Percentiles rank a stretch among this genome's conserved stretches.
These are phyloP conservation scores for Lithophane socia DNA, from an alignment of 2,888 invertebrate genomes.

Conservation along the genomic window DNA sequence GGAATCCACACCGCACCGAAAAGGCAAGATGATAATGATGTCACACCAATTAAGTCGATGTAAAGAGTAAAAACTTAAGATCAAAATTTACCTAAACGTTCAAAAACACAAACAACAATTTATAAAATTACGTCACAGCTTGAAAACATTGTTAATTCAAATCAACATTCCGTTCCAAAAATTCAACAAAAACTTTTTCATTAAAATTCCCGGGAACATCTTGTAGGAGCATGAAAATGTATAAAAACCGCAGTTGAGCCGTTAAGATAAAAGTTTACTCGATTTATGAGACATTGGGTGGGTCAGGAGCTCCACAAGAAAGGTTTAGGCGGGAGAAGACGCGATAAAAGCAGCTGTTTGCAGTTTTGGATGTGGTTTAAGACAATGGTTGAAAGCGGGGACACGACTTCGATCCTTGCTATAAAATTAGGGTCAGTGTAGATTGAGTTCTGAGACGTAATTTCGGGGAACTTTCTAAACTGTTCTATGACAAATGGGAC, in stretches of 20 bases:
- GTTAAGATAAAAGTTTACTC: slow-evolving; percentile 66
- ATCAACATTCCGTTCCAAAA: slow-evolving; percentile 29
- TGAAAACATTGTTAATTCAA: slow-evolving; percentile 19
- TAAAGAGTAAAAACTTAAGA: neutral
- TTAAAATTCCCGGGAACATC: slow-evolving; percentile 56
- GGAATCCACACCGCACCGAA: too few relatives aligned
- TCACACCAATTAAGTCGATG: neutral
- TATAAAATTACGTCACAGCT: slow-evolving; percentile 13
- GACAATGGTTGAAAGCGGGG: slow-evolving; percentile 1
- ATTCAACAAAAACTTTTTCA: slow-evolving; percentile 57
- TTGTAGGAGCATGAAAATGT: slow-evolving; percentile 43
- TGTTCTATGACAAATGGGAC: neutral
- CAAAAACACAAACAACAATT: slow-evolving; percentile 10
- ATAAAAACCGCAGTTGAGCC: slow-evolving; percentile 59
- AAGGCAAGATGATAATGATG: too few relatives aligned
- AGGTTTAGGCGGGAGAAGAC: slow-evolving; percentile 51
- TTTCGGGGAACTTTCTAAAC: neutral
- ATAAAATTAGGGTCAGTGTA: neutral
- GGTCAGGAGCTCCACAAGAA: slow-evolving; percentile 49
- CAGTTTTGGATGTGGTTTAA: slow-evolving; percentile 25
- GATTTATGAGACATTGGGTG: slow-evolving; percentile 62
- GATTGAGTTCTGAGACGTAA: slow-evolving; percentile 1
- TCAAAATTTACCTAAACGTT: neutral
- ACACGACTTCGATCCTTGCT: neutral
- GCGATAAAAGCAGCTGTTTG: slow-evolving; percentile 60